Base-by-base conservation (phyloP, 2,113 vertebrate genomes). In the Varanus salvator region DNA sequence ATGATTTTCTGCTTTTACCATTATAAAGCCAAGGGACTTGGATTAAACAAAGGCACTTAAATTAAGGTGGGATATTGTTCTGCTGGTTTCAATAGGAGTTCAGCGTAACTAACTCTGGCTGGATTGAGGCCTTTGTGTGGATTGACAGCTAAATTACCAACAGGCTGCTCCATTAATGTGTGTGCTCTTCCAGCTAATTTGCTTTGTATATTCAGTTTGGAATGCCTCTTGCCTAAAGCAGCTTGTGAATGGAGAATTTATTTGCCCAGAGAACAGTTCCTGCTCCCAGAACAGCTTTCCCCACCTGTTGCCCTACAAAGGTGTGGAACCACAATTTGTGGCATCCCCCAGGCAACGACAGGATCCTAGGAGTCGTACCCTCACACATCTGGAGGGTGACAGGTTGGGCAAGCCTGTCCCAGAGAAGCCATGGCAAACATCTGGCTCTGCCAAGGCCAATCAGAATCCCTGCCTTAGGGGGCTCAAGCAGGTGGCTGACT, bases 191-290 rank as follows among this genome's bases (percentile, higher is more conserved):
- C 75, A 31, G n/a, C 44, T 72, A 8, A 82, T 72, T 72, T 57
- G 50, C 78, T 82, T 44, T 88, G 77, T n/a, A 21, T 44, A 44
- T 72, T 81, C 81, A 68, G 9, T 84, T 68, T 9, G 27, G 34
- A 34, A 50, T 48, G 48, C 60, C 11, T 34, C 71, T 77, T 77
- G 38, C 57, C 31, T 66, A 66, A 34, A 8, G 8, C 11, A 23
- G 48, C 38, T 82, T 88, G 50, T 82, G 78, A 72, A 88, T 29
- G 48, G 68, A 88, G 52, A 90, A 44, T 54, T 75, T 38, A 21
- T 50, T 50, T 7, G 25, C 23, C 60, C 15, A 64, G 60, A 64
- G 60, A 64, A 64, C 2, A 5, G 60, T 64, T 19, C 60, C 60
- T 64, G 60, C 17, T 64, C 60, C 9, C 60, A 21, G 15, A 21